Percentiles rank a stretch among this genome's conserved stretches.
Conservation (phyloP, 64 coral and sea anemone genomes). For the Pocillopora verrucosa region DNA sequence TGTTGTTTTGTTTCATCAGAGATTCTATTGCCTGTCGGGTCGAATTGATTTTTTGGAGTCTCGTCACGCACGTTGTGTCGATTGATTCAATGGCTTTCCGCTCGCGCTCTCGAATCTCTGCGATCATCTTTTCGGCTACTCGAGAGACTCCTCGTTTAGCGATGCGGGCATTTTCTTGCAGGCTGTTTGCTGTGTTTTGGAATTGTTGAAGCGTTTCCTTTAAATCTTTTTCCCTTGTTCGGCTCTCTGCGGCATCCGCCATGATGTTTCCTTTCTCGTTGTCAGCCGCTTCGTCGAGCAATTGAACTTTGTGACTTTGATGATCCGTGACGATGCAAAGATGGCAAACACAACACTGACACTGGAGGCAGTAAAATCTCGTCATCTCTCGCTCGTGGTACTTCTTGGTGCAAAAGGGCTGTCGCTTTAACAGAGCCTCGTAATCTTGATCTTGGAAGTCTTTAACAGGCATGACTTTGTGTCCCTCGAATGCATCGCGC, state of each 20-base stretch:
- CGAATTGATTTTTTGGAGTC: neutral
- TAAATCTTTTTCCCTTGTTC: neutral
- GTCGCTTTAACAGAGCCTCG: too few relatives aligned
- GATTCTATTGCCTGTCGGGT: neutral
- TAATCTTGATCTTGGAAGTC: too few relatives aligned
- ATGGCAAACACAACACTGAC: neutral
- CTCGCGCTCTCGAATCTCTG: neutral
- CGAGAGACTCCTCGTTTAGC: too few relatives aligned
- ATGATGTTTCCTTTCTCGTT: neutral
- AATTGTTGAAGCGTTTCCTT: neutral
- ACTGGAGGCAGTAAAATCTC: neutral
- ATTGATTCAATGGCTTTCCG: neutral
- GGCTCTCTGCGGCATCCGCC: neutral
- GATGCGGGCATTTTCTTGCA: neutral
- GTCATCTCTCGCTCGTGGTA: neutral
- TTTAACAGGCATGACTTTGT: conserved; percentile 7
- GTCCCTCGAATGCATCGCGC: neutral
- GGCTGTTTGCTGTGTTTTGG: neutral
- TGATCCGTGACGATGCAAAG: neutral
- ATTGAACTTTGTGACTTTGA: too few relatives aligned
- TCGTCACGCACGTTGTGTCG: neutral
- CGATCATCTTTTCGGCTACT: too few relatives aligned
- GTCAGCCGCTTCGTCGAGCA: neutral
- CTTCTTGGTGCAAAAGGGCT: neutral
- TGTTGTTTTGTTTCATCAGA: neutral